A percentile compares a stretch with the other conserved stretches of the same genome.
Evolutionary conservation across 64 coral and sea anemone genomes (phyloP).

Genomic region (Dendronephthya gigantea): DNA sequence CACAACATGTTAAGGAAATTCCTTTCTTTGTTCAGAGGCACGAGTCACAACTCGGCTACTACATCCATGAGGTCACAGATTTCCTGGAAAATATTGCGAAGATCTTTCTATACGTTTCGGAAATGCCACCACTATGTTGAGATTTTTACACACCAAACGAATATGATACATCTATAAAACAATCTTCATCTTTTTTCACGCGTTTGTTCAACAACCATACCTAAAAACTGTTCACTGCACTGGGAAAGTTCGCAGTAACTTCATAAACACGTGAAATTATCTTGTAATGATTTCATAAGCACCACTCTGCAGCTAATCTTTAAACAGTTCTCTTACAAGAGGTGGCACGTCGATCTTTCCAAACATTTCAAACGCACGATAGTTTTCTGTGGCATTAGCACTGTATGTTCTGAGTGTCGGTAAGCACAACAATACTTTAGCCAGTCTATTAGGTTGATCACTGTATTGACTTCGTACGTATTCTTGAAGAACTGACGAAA

Average conservation of each 20-base stretch:
- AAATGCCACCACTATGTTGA: too few species aligned
- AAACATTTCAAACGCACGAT: slow-evolving; percentile 80
- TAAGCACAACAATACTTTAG: slow-evolving; percentile 79
- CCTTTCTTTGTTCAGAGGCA: too few species aligned
- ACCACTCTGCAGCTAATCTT: slow-evolving; percentile 2
- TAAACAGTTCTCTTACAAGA: slow-evolving; percentile 66
- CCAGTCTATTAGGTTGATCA: slow-evolving; percentile 56
- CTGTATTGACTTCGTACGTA: slow-evolving; percentile 46
- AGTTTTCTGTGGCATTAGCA: slow-evolving; percentile 87
- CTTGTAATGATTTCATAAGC: background rate
- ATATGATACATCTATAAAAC: too few species aligned
- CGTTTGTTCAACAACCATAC: too few species aligned
- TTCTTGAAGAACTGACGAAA: slow-evolving; percentile 55
- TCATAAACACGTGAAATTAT: too few species aligned
- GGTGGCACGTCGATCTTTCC: slow-evolving; percentile 93
- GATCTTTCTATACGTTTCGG: too few species aligned
- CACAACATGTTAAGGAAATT: too few species aligned
- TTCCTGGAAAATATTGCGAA: too few species aligned
- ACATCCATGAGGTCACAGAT: too few species aligned
- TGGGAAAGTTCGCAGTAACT: background rate
- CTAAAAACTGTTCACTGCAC: background rate
- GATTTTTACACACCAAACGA: too few species aligned
- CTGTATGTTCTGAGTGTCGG: slow-evolving; percentile 61
- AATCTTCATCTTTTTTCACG: too few species aligned
- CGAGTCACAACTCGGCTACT: too few species aligned